These are phyloP conservation scores for Anniella stebbinsi DNA, from an alignment of 2,797 vertebrate genomes.

Conservation along the genomic window DNA sequence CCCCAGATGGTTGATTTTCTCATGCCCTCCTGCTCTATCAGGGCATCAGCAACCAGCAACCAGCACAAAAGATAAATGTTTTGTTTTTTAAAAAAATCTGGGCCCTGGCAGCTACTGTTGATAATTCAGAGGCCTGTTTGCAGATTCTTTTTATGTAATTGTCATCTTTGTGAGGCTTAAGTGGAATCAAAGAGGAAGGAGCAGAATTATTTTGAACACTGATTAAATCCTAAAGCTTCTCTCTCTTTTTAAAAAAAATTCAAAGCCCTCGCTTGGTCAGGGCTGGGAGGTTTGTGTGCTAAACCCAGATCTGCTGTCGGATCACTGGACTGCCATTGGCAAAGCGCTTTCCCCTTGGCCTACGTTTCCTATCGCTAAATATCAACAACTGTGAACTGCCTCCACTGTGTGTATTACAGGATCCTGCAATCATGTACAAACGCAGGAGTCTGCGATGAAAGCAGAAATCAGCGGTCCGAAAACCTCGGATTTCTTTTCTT, in stretches of 20 bases:
- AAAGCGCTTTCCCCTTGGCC: neutral
- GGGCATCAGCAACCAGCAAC: slow-evolving; percentile 12
- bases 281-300: neutral
- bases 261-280: neutral
- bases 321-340: neutral
- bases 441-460: neutral
- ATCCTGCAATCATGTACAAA: too few relatives aligned
- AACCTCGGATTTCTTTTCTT: neutral
- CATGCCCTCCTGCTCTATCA: slow-evolving; percentile 20
- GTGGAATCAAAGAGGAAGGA: neutral
- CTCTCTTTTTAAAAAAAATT: neutral
- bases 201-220: neutral
- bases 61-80: neutral
- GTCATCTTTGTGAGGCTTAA: neutral
- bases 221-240: slow-evolving; percentile 16
- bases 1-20: slow-evolving; percentile 29
- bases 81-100: neutral
- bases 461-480: too few relatives aligned
- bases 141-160: slow-evolving; percentile 19
- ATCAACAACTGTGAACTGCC: too few relatives aligned
- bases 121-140: neutral
- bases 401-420: too few relatives aligned
- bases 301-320: neutral
- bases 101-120: neutral
- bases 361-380: neutral